These are phyloP conservation scores for Branchinecta lynchi DNA, from an alignment of 1,140 invertebrate genomes.

Conservation along the genomic window DNA sequence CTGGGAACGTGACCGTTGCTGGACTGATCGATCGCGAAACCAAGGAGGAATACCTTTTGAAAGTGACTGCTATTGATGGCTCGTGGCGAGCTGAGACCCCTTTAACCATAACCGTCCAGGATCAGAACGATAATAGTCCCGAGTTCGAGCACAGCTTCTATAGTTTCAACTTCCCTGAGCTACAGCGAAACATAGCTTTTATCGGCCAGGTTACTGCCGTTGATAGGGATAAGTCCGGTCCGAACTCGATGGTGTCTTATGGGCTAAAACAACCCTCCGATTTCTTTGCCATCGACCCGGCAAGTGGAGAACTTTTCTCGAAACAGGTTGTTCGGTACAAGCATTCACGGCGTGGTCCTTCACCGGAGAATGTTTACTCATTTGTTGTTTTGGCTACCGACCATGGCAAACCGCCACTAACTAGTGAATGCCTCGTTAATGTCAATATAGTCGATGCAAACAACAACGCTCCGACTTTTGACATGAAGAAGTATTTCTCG, in stretches of 20 bases:
- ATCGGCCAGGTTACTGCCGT: constrained; percentile 74
- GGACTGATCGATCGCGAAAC: constrained; percentile 66
- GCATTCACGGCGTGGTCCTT: constrained; percentile 52
- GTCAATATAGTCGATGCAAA: constrained; percentile 83
- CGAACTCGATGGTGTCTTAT: constrained; percentile 86
- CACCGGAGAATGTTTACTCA: constrained; percentile 72
- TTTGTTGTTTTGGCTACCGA: constrained; percentile 73
- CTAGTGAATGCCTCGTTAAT: constrained; percentile 59
- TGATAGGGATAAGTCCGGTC: constrained; percentile 78
- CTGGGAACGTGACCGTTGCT: constrained; percentile 80
- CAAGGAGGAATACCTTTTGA: constrained; percentile 75
- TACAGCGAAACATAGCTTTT: constrained; percentile 55
- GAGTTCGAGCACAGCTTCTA: constrained; percentile 75
- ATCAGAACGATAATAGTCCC: constrained; percentile 86
- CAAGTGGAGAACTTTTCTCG: constrained; percentile 73
- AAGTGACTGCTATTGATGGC: constrained; percentile 69
- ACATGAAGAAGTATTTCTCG: constrained; percentile 51
- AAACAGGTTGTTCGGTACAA: constrained; percentile 67
- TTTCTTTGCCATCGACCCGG: constrained; percentile 73
- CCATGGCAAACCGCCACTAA: constrained; percentile 80
- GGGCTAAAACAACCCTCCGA: constrained; percentile 74
- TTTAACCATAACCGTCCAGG: constrained; percentile 78
- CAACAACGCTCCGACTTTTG: constrained; percentile 69
- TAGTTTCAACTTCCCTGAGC: constrained; percentile 74
- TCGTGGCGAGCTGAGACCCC: constrained; percentile 76